Evolutionary conservation across 2,113 vertebrate genomes (phyloP).

Genomic region (Gorsachius goisagi): DNA sequence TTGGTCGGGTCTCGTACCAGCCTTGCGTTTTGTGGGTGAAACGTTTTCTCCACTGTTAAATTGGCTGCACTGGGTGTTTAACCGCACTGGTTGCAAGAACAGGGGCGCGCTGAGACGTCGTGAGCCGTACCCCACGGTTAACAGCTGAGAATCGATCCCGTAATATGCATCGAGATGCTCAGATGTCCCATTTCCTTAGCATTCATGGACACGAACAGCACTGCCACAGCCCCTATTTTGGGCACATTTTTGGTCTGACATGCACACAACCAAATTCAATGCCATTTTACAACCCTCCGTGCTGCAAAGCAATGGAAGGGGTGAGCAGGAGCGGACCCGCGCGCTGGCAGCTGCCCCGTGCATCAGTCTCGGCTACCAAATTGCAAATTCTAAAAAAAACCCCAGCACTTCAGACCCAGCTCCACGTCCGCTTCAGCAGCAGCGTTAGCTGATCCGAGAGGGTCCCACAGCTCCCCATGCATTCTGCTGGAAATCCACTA

Average conservation of each 20-base stretch:
- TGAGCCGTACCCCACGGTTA: background rate
- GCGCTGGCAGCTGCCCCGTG: background rate
- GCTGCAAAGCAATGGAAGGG: background rate
- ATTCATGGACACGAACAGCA: background rate
- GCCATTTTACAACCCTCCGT: background rate
- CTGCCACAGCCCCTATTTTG: background rate
- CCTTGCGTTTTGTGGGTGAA: background rate
- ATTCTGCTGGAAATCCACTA: background rate
- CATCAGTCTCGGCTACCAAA: background rate
- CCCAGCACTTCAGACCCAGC: rapidly evolving
- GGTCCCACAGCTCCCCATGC: background rate
- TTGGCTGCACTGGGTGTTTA: background rate
- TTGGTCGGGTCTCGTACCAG: rapidly evolving
- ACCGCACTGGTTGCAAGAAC: background rate
- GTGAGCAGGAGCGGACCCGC: background rate
- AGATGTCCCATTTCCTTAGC: background rate
- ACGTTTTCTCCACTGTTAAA: background rate
- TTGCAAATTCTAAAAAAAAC: background rate
- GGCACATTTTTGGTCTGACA: background rate
- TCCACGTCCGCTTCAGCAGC: background rate
- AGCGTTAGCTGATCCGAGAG: background rate
- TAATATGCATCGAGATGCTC: background rate
- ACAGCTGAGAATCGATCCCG: background rate
- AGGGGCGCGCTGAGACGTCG: rapidly evolving
- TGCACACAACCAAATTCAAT: background rate